Conservation (phyloP, 2,797 vertebrate species). For the Pipistrellus kuhlii region DNA sequence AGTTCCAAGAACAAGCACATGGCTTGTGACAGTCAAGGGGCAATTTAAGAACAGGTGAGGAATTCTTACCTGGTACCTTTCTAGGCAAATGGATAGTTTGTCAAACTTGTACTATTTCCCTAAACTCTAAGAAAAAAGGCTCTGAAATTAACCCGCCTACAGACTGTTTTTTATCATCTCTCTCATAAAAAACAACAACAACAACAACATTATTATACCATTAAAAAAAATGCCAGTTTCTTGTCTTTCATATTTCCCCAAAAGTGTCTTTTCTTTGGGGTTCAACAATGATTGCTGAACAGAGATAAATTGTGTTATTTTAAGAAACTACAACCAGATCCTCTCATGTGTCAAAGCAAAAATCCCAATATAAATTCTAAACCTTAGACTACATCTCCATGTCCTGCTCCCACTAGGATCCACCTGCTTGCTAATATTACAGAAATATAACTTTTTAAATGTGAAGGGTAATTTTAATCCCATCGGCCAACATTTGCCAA, state of each 20-base stretch:
- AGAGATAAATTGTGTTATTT: conserved; percentile 48
- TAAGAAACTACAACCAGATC: conserved; percentile 52
- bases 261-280: conserved; percentile 4
- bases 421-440: conserved; percentile 56
- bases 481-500: conserved; percentile 46
- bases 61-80: background rate
- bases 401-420: background rate
- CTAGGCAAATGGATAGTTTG: background rate
- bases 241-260: conserved; percentile 45
- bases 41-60: background rate
- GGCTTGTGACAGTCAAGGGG: background rate
- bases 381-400: conserved; percentile 21
- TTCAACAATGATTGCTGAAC: conserved; percentile 48
- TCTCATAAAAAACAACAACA: background rate
- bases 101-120: background rate
- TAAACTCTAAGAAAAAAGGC: conserved; percentile 32
- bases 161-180: conserved; percentile 3
- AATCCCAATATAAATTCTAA: conserved; percentile 59
- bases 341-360: conserved; percentile 44
- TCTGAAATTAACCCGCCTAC: background rate
- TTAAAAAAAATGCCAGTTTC: background rate
- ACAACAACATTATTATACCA: background rate
- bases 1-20: background rate
- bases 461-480: conserved; percentile 47
- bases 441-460: conserved; percentile 58